Conservation (phyloP, 92 coral and sea anemone species). For the Siderastrea radians region DNA sequence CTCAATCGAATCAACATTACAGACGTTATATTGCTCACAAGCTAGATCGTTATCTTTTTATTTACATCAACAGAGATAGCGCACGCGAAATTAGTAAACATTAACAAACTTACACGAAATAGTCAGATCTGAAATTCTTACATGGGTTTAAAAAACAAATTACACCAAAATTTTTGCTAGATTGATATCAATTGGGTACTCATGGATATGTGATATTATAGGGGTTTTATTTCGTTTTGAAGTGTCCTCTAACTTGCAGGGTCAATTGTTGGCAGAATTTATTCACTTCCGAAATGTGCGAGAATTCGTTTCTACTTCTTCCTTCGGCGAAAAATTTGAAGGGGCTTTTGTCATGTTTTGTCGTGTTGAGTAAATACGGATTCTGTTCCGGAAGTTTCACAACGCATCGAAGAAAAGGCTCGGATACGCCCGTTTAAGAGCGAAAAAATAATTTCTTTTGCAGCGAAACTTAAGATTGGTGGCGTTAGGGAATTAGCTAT, state of each 20-base stretch:
- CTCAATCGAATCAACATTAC: conserved; percentile 4
- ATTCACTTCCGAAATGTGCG: conserved; percentile 28
- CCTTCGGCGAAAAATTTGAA: background rate
- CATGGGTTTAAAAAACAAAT: background rate
- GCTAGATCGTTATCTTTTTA: conserved; percentile 25
- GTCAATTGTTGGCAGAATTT: conserved; percentile 11
- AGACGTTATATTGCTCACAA: conserved; percentile 14
- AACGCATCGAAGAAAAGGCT: background rate
- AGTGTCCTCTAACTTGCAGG: background rate
- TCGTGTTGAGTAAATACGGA: background rate
- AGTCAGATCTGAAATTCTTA: background rate
- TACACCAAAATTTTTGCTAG: background rate
- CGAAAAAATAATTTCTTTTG: conserved; percentile 1
- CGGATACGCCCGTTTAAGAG: conserved; percentile 12
- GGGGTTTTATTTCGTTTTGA: background rate
- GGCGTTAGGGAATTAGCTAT: background rate
- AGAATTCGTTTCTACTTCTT: background rate
- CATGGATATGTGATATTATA: background rate
- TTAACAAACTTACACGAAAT: conserved; percentile 4
- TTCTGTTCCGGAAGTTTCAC: conserved; percentile 31
- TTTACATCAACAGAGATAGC: conserved; percentile 2
- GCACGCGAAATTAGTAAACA: conserved; percentile 27
- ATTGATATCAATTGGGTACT: background rate
- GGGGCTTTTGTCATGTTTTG: background rate
- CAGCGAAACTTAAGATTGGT: background rate